Percentiles rank a stretch among this genome's conserved stretches.
phyloP scores from a whole-genome alignment of 2,888 invertebrate species.

The Phengaris arion region DNA sequence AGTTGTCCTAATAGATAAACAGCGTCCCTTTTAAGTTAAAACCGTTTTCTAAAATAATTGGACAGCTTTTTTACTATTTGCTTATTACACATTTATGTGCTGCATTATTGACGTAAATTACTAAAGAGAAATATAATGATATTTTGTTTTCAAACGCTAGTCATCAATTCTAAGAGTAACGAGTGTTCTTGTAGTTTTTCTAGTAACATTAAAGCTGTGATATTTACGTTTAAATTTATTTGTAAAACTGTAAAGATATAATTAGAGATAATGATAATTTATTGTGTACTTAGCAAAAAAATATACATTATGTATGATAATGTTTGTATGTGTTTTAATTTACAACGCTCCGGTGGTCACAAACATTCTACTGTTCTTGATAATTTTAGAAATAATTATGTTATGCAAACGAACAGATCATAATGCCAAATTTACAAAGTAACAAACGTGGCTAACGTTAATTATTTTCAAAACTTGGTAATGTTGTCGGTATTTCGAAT shows the following conservation, averaged over 20 bases:
- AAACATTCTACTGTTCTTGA: neutral
- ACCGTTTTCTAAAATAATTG: neutral
- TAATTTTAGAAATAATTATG: slow-evolving; percentile 18
- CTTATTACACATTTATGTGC: neutral
- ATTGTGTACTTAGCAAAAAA: slow-evolving; percentile 47
- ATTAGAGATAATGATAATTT: slow-evolving; percentile 55
- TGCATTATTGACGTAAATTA: neutral
- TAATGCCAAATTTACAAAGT: neutral
- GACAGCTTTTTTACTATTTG: neutral
- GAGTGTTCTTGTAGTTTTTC: slow-evolving; percentile 4
- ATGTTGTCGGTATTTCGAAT: neutral
- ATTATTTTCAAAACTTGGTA: neutral
- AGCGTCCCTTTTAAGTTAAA: neutral
- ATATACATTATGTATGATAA: slow-evolving; percentile 57
- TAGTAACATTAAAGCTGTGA: slow-evolving; percentile 54
- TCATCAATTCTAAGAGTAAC: slow-evolving; percentile 5
- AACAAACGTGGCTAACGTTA: neutral
- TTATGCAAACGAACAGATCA: neutral
- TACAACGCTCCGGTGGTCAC: slow-evolving; percentile 31
- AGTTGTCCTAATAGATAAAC: too few species aligned
- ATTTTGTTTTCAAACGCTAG: neutral
- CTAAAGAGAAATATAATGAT: neutral
- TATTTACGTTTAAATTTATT: slow-evolving; percentile 54
- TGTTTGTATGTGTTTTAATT: slow-evolving; percentile 42
- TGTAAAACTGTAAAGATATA: slow-evolving; percentile 62